Conservation (phyloP, 2,888 invertebrate genomes). For the Merodon equestris region DNA sequence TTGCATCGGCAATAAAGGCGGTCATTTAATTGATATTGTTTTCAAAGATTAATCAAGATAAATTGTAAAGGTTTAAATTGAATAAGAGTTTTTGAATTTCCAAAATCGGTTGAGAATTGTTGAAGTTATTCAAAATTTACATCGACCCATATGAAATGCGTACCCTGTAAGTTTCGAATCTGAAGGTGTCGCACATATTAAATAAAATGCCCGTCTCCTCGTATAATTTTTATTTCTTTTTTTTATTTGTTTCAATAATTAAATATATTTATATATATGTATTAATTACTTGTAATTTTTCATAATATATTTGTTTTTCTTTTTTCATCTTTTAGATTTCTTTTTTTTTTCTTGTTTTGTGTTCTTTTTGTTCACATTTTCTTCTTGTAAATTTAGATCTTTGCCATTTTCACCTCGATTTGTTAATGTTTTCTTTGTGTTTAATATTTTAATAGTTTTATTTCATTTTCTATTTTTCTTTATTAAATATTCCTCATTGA, state of each 20-base stretch:
- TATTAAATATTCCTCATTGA: no score
- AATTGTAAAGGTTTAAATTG: no score
- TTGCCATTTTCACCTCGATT: slow-evolving; percentile 28
- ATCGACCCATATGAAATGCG: no score
- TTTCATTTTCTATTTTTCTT: no score
- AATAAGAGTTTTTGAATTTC: no score
- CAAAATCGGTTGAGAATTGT: no score
- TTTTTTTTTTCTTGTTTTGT: slow-evolving; percentile 23
- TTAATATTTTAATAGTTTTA: slow-evolving; percentile 40
- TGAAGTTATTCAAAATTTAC: no score
- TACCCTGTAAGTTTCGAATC: no score
- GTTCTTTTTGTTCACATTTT: slow-evolving; percentile 20
- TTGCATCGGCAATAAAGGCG: no score
- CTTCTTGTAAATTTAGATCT: slow-evolving; percentile 33
- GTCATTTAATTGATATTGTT: no score
- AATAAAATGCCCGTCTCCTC: slow-evolving; percentile 11
- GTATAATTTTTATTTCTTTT: slow-evolving; percentile 41
- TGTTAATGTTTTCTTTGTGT: slow-evolving; percentile 35
- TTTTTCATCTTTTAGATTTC: slow-evolving; percentile 47
- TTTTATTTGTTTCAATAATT: slow-evolving; percentile 48
- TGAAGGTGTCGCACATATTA: no score
- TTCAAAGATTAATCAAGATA: no score
- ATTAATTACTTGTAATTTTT: slow-evolving; percentile 53
- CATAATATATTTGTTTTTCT: slow-evolving; percentile 46
- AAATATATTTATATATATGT: slow-evolving; percentile 58